Percentiles rank a stretch among this genome's conserved stretches.
phyloP scores from a whole-genome alignment of 2,888 invertebrate species.

The Dolichopus griseipennis region DNA sequence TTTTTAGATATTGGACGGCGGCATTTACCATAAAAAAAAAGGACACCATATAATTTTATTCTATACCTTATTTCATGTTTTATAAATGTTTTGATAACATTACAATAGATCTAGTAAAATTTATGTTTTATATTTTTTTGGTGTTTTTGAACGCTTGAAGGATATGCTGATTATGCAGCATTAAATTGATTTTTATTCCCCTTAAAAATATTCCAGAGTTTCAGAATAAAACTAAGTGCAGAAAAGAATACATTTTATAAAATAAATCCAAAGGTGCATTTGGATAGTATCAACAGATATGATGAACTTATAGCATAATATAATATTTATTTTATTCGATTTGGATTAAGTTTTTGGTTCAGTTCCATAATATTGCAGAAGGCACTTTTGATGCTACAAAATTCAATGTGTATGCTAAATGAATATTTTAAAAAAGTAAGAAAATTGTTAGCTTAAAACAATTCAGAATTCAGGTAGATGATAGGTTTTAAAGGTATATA shows the following conservation, averaged over 20 bases:
- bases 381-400: no score
- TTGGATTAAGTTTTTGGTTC: no score
- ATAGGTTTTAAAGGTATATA: no score
- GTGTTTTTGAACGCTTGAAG: neutral
- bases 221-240: neutral
- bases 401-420: no score
- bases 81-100: conserved; percentile 3
- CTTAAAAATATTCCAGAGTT: no score
- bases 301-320: no score
- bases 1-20: neutral
- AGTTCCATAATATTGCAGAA: no score
- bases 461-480: no score
- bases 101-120: neutral
- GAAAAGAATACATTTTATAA: neutral
- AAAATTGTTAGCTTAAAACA: no score
- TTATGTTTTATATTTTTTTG: neutral
- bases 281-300: no score
- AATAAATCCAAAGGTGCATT: neutral
- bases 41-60: neutral
- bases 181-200: neutral
- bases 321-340: no score
- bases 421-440: no score
- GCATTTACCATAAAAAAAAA: neutral
- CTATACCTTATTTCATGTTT: neutral
- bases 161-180: conserved; percentile 1